These are phyloP conservation scores for Pristionchus japonicus DNA, from an alignment of 2,888 invertebrate species.

Conservation along the genomic window DNA sequence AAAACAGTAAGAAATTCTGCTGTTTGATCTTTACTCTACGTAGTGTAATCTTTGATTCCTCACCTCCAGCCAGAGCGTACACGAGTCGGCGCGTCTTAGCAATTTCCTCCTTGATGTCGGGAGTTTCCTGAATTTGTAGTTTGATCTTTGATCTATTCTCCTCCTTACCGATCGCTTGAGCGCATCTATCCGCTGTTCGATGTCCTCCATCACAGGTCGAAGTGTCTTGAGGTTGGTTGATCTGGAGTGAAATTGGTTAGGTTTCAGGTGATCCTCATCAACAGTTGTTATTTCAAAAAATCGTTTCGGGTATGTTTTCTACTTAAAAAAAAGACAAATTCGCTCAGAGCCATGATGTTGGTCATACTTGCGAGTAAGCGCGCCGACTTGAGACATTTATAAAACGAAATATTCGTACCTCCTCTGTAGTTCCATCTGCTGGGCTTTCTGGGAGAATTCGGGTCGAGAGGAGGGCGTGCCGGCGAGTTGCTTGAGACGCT, in stretches of 20 bases:
- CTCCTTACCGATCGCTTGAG: conserved; percentile 28
- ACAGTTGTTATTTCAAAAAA: neutral
- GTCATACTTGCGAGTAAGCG: too few species aligned
- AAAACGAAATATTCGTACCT: neutral
- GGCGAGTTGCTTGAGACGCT: conserved; percentile 16
- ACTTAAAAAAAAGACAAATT: too few species aligned
- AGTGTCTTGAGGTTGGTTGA: conserved; percentile 40
- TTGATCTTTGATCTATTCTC: neutral
- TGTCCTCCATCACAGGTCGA: conserved; percentile 42
- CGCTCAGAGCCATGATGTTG: too few species aligned
- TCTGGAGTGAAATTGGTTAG: neutral
- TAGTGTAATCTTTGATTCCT: neutral
- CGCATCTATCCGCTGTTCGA: conserved; percentile 30
- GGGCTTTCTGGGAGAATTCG: conserved; percentile 45
- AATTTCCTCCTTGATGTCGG: conserved; percentile 39
- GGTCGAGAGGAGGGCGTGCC: neutral
- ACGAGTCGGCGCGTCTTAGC: conserved; percentile 44
- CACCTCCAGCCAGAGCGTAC: conserved; percentile 45
- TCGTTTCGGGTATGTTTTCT: too few species aligned
- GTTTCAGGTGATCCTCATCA: neutral
- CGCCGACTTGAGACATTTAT: neutral
- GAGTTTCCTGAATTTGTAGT: conserved; percentile 20
- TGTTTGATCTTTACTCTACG: neutral
- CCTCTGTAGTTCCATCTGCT: conserved; percentile 48
- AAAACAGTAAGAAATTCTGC: too few species aligned